phyloP scores from a whole-genome alignment of 2,797 vertebrate genomes.

The Australoheros facetus region DNA sequence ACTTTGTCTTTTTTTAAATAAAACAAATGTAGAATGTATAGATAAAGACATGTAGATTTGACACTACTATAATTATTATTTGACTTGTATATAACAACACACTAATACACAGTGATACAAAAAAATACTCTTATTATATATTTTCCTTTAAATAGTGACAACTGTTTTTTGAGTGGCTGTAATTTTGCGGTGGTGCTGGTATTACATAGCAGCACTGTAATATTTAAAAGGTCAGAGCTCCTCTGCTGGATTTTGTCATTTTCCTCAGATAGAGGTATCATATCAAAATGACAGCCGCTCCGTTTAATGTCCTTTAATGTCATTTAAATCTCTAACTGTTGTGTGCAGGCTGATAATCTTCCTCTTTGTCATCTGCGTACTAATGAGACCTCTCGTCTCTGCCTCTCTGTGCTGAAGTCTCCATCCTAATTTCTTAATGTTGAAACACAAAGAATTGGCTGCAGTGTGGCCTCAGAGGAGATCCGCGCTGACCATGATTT shows the following conservation, averaged over 20 bases:
- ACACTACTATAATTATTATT: slow-evolving; percentile 1
- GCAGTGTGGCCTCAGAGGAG: slow-evolving; percentile 91
- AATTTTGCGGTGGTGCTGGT: slow-evolving; percentile 43
- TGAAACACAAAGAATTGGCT: slow-evolving; percentile 93
- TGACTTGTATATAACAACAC: background rate
- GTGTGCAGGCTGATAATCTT: slow-evolving; percentile 86
- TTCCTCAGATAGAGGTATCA: slow-evolving; percentile 67
- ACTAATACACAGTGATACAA: background rate
- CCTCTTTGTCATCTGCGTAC: slow-evolving; percentile 88
- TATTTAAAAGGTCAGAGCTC: slow-evolving; percentile 55
- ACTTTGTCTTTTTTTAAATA: background rate
- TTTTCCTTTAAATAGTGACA: slow-evolving; percentile 35
- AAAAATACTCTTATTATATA: background rate
- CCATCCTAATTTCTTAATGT: slow-evolving; percentile 93
- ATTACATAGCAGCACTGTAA: slow-evolving; percentile 43
- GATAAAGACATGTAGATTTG: background rate
- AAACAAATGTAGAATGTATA: background rate
- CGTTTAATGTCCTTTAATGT: slow-evolving; percentile 69
- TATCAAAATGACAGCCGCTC: slow-evolving; percentile 64
- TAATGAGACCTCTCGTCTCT: slow-evolving; percentile 86
- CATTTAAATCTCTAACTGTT: slow-evolving; percentile 80
- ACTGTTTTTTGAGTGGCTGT: slow-evolving; percentile 17
- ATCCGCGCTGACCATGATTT: slow-evolving; percentile 90
- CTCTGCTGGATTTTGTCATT: slow-evolving; percentile 47
- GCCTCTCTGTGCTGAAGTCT: slow-evolving; percentile 83